phyloP scores from a whole-genome alignment of 2,113 vertebrate genomes.

The Sylvilagus bachmani region DNA sequence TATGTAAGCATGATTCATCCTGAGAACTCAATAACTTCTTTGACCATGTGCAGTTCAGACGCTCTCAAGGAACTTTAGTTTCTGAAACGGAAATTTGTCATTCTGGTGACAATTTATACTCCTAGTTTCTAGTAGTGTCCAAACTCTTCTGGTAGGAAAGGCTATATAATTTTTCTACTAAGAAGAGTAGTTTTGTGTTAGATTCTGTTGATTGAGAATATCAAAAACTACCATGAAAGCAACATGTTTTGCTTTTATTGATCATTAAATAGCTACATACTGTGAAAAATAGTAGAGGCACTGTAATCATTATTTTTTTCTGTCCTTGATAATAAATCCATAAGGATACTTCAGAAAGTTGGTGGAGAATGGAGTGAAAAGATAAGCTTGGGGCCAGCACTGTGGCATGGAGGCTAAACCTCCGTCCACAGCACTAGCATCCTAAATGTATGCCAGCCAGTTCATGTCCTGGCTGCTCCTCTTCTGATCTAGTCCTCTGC shows the following conservation, averaged over 20 bases:
- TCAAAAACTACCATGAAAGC: slow-evolving; percentile 11
- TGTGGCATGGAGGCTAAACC: too few relatives aligned
- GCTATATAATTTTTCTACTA: neutral
- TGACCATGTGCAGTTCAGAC: neutral
- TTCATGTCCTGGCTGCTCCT: too few relatives aligned
- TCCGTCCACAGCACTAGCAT: too few relatives aligned
- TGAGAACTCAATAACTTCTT: neutral
- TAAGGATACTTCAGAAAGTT: too few relatives aligned
- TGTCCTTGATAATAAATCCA: neutral
- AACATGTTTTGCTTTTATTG: slow-evolving; percentile 12
- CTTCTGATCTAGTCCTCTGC: too few relatives aligned
- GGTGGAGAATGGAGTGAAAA: too few relatives aligned
- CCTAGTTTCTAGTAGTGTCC: neutral
- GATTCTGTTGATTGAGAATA: neutral
- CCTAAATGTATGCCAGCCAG: too few relatives aligned
- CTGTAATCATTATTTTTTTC: slow-evolving; percentile 4
- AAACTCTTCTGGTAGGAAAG: neutral
- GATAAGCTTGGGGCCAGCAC: too few relatives aligned
- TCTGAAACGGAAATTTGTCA: neutral
- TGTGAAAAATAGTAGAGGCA: neutral
- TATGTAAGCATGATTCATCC: slow-evolving; percentile 1
- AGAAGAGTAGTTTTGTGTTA: slow-evolving; percentile 11
- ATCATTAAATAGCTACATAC: neutral
- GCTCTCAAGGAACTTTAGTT: neutral
- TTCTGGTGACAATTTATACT: neutral